Conservation (phyloP, 92 coral and sea anemone genomes). For the Zoanthus sociatus region DNA sequence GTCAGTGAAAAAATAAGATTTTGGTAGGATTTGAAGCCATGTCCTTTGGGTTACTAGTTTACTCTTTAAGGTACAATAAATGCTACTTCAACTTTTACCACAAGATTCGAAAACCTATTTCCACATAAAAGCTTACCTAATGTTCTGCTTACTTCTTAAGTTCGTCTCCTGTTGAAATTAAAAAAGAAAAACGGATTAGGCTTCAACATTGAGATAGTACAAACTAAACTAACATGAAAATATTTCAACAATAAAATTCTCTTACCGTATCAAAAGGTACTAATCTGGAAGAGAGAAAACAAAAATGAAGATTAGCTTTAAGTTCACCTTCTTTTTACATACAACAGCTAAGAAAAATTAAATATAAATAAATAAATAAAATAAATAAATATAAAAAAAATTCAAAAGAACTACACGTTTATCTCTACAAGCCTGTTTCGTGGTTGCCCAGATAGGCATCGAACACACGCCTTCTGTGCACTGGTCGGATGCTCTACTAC, state of each 20-base stretch:
- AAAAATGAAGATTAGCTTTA: not conserved
- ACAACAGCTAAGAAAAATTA: not conserved
- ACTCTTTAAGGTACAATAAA: too few species aligned
- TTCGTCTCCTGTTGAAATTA: constrained; percentile 23
- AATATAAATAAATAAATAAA: too few species aligned
- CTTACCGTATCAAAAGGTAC: constrained; percentile 39
- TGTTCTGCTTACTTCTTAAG: constrained; percentile 3
- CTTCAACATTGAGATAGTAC: not conserved
- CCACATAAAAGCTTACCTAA: not conserved
- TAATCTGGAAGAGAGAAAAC: constrained; percentile 19
- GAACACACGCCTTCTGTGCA: too few species aligned
- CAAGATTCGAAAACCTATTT: too few species aligned
- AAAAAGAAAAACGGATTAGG: not conserved
- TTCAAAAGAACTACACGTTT: too few species aligned
- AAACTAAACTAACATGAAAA: not conserved
- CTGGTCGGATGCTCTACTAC: too few species aligned
- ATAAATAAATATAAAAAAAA: not conserved
- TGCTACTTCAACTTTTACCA: too few species aligned
- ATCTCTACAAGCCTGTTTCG: too few species aligned
- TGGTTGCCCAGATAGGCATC: too few species aligned
- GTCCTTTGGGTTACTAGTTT: too few species aligned
- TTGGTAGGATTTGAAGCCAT: too few species aligned
- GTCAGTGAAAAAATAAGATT: too few species aligned
- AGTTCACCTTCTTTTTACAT: not conserved
- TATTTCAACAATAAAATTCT: not conserved